Percentiles rank a stretch among this genome's conserved stretches.
Evolutionary conservation across 2,113 vertebrate species (phyloP).

Genomic region (Vimba vimba): DNA sequence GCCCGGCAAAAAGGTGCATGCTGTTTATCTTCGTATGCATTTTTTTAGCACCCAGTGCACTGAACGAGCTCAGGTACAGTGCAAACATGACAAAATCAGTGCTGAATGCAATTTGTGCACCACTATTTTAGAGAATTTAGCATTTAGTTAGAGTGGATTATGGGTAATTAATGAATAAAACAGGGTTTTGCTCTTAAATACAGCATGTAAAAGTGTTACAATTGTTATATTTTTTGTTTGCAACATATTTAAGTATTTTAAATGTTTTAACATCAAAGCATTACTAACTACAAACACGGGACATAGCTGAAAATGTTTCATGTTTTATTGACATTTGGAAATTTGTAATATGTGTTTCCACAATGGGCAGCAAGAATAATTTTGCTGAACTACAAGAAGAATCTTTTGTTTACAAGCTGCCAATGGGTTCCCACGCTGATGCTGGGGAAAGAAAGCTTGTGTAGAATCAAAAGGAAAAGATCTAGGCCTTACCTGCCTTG

Average conservation of each 20-base stretch:
- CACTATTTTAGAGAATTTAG: not conserved
- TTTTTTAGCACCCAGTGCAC: not conserved
- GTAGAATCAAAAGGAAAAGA: slow-evolving; percentile 17
- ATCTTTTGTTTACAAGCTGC: slow-evolving; percentile 13
- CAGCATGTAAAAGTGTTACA: too few species aligned
- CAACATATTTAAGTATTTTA: not conserved
- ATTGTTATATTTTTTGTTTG: too few species aligned
- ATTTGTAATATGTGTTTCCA: not conserved
- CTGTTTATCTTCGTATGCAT: not conserved
- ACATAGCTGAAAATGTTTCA: not conserved
- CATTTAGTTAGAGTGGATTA: not conserved
- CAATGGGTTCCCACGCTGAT: not conserved
- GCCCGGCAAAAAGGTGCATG: too few species aligned
- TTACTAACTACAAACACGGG: not conserved
- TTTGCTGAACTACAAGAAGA: not conserved
- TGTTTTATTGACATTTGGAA: slow-evolving; percentile 8
- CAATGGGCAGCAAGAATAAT: not conserved
- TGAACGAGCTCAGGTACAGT: not conserved
- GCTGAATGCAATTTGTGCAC: not conserved
- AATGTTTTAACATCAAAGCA: not conserved
- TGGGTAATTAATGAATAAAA: not conserved
- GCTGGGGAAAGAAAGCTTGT: not conserved
- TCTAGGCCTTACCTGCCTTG: slow-evolving; percentile 11
- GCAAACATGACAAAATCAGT: not conserved
- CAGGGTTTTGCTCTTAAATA: too few species aligned